A percentile compares a stretch with the other conserved stretches of the same genome.
These are phyloP conservation scores for Megaceryle torquata DNA, from an alignment of 2,113 vertebrate species.

Conservation along the genomic window DNA sequence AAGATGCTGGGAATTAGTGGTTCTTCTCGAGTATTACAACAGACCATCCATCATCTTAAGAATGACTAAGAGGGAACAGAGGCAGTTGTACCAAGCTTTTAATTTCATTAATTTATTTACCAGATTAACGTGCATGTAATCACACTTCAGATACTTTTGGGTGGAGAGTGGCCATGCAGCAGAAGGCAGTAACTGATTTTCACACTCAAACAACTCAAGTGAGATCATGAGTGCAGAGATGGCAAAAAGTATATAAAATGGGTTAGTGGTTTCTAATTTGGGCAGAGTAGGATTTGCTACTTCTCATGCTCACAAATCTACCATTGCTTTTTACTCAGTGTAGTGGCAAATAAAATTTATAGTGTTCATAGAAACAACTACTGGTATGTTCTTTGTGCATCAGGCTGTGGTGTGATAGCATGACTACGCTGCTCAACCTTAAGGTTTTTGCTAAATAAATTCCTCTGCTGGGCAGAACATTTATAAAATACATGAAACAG, in stretches of 20 bases:
- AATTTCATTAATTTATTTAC: background rate
- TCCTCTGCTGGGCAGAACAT: background rate
- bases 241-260: background rate
- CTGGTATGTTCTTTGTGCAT: background rate
- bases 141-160: background rate
- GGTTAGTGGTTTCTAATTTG: background rate
- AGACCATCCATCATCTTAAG: fast-evolving
- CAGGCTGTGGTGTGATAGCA: background rate
- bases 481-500: background rate
- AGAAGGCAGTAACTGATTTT: background rate
- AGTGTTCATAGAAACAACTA: background rate
- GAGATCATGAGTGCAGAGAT: background rate
- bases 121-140: background rate
- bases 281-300: background rate
- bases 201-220: background rate
- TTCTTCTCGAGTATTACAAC: background rate
- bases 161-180: background rate
- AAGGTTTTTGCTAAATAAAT: background rate
- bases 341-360: background rate
- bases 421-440: background rate
- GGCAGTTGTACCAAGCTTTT: background rate
- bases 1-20: background rate
- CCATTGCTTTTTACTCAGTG: background rate
- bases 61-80: background rate
- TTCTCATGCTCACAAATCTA: background rate